A percentile compares a stretch with the other conserved stretches of the same genome.
Evolutionary conservation across 2,797 vertebrate species (phyloP).

Genomic region (Selene dorsalis): DNA sequence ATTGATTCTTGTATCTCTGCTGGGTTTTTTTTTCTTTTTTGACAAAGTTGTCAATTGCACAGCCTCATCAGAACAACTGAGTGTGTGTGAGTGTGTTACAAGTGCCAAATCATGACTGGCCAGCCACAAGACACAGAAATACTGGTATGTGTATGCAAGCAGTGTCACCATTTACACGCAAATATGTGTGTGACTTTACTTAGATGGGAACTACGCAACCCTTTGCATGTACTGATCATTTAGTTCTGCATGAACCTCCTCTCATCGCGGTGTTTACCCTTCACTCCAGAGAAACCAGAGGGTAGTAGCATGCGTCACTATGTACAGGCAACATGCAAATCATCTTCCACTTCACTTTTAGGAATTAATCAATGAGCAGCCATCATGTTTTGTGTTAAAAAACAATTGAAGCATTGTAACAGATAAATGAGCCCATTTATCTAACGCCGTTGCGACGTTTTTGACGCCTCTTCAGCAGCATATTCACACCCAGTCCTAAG

Average conservation of each 20-base stretch:
- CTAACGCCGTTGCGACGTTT: conserved; percentile 47
- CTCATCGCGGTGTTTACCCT: conserved; percentile 36
- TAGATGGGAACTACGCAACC: conserved; percentile 43
- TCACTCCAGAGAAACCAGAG: conserved; percentile 24
- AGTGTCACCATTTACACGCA: not conserved
- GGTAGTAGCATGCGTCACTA: conserved; percentile 14
- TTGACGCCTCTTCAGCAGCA: conserved; percentile 70
- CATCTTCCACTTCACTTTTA: conserved; percentile 44
- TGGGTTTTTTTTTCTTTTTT: not conserved
- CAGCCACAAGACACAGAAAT: not conserved
- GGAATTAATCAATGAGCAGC: conserved; percentile 51
- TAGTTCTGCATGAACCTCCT: conserved; percentile 47
- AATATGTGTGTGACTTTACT: conserved; percentile 20
- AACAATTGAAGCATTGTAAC: conserved; percentile 55
- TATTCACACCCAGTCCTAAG: conserved; percentile 76
- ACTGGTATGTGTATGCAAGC: not conserved
- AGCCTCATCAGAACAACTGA: conserved; percentile 15
- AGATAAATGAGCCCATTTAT: conserved; percentile 67
- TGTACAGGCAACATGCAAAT: conserved; percentile 32
- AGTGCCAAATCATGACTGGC: conserved; percentile 23
- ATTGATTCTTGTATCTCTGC: conserved; percentile 53
- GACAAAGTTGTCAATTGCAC: conserved; percentile 25
- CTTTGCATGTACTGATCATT: conserved; percentile 29
- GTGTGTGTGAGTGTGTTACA: conserved; percentile 6
- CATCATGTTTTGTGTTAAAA: conserved; percentile 41